Base-by-base conservation (phyloP, 2,113 vertebrate genomes). In the Hippoglossus stenolepis region DNA sequence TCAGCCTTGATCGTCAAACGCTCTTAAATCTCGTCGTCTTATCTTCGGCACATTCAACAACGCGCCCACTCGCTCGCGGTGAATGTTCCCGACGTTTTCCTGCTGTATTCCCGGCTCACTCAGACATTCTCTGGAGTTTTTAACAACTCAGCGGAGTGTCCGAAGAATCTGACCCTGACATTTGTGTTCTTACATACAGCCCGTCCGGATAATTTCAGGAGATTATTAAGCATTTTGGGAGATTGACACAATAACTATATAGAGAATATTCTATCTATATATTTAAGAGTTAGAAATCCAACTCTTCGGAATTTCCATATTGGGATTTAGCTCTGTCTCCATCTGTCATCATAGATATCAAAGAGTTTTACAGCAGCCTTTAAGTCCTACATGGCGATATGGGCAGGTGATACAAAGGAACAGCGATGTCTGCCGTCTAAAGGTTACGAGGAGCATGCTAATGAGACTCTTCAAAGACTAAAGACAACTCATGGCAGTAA, bases 401-500 rank as follows among this genome's bases (percentile, higher is more conserved):
- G 71, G 74, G 61, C 64, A 78, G 70, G 71, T 77, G 65, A 73
- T 73, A 68, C 65, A 38, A 12, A 51, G 21, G 65, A 70, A 54
- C 9, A 60, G 79, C 38, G 58, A 21, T 17, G 76, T 65, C 47
- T 45, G 47, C 65, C 57, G 70, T 20, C 51, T 54, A 65, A 56
- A 62, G 59, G 56, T 74, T 45, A 53, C 23, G 74, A 56, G 71
- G 65, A 53, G 77, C 75, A 77, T 62, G 49, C 6, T 72, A 79
- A 88, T 75, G 75, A 82, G 68, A 68, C 23, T 69, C 74, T 80
- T 69, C 68, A 83, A 90, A 84, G 65, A 77, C 47, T 15, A 62
- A 65, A 65, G 60, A 31, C 73, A 24, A 65, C n/a, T 60, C 60
- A 43, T 58, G 64, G 40, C 26, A 38, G 65, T 70, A 68, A 66